Conservation (phyloP, 2,113 vertebrate genomes). For the Holacanthus passer region DNA sequence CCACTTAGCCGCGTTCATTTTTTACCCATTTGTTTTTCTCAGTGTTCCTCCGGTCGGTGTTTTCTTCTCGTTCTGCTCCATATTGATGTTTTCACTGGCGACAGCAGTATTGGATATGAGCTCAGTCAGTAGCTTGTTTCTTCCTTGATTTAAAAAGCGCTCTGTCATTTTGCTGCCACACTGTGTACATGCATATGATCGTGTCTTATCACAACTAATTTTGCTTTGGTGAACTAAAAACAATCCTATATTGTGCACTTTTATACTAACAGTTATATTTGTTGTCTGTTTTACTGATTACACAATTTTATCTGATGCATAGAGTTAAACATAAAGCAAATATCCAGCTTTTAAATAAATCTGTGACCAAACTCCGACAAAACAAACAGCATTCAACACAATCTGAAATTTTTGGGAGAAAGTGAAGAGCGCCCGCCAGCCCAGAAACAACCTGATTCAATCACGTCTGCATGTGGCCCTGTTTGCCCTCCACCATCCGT, state of each 20-base stretch:
- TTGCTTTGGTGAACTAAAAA: constrained; percentile 2
- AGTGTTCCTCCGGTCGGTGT: constrained; percentile 6
- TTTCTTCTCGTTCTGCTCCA: constrained; percentile 15
- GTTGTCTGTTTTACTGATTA: constrained; percentile 6
- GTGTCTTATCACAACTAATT: constrained; percentile 39
- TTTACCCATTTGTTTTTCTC: constrained; percentile 57
- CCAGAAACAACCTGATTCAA: constrained; percentile 42
- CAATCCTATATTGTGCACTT: constrained; percentile 1
- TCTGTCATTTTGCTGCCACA: constrained; percentile 17
- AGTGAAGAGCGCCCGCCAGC: not conserved
- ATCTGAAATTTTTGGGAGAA: not conserved
- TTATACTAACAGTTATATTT: not conserved
- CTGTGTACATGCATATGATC: constrained; percentile 7
- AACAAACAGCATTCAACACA: not conserved
- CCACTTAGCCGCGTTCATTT: constrained; percentile 43
- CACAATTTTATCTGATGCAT: constrained; percentile 1
- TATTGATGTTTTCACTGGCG: constrained; percentile 56
- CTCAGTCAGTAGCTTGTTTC: constrained; percentile 44
- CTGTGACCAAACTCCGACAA: not conserved
- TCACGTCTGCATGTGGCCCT: constrained; percentile 51
- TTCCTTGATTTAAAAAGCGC: constrained; percentile 37
- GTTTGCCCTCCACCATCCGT: constrained; percentile 39
- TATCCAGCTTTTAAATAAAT: not conserved
- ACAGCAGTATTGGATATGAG: constrained; percentile 48
- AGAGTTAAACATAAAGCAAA: constrained; percentile 6